Evolutionary conservation across 2,797 vertebrate species (phyloP).

Genomic region (Dermochelys coriacea): DNA sequence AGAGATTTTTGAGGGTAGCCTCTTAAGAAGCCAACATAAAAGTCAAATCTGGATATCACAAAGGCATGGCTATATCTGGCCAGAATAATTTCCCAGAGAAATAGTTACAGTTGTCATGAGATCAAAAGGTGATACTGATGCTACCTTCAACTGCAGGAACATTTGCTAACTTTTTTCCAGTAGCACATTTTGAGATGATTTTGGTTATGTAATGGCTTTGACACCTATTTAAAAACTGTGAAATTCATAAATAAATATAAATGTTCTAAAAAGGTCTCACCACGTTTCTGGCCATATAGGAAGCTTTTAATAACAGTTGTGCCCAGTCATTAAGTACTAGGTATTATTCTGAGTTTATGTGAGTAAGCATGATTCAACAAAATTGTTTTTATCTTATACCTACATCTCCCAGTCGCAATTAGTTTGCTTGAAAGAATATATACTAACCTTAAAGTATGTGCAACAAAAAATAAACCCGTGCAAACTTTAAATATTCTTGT

Average conservation of each 20-base stretch:
- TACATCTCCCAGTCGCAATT: conserved; percentile 28
- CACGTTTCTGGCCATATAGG: background rate
- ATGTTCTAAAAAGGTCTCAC: background rate
- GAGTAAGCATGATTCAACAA: conserved; percentile 9
- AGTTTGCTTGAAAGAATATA: conserved; percentile 39
- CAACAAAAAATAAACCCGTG: fast-evolving
- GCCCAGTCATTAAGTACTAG: background rate
- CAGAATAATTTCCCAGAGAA: background rate
- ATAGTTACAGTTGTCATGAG: background rate
- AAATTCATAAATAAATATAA: background rate
- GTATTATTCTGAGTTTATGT: background rate
- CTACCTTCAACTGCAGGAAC: too few species aligned
- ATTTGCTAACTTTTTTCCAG: background rate
- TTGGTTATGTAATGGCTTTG: background rate
- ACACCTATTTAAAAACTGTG: background rate
- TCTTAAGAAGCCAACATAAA: background rate
- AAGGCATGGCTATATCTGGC: background rate
- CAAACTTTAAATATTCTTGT: background rate
- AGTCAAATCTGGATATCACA: background rate
- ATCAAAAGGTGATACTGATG: background rate
- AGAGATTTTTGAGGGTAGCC: background rate
- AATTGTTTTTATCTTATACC: conserved; percentile 30
- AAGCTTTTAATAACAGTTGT: background rate
- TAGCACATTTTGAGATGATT: background rate
- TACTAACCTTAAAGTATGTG: background rate